Conservation (phyloP, 2,797 vertebrate genomes). For the Lepus oiostolus region DNA sequence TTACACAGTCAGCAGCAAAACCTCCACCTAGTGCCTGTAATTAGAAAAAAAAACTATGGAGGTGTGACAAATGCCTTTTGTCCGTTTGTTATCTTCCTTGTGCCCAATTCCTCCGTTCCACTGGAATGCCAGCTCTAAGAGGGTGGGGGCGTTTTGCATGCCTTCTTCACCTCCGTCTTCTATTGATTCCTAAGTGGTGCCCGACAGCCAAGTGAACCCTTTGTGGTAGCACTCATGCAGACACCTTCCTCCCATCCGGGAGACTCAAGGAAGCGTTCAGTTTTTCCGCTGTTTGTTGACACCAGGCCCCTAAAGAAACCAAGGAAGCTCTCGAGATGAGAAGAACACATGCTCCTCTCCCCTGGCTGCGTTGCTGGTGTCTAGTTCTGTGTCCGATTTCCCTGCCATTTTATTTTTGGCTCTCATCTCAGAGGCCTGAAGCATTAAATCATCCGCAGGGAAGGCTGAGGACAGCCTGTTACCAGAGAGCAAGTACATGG, state of each 20-base stretch:
- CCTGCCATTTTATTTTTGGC: neutral
- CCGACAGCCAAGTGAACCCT: fast-evolving
- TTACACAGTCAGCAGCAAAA: neutral
- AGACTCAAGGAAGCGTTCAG: neutral
- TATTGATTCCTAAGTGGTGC: fast-evolving
- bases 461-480: neutral
- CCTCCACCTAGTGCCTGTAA: neutral
- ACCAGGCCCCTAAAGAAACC: neutral
- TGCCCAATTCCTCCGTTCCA: neutral
- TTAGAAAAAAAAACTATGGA: neutral
- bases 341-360: neutral
- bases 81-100: neutral
- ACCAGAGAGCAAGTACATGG: neutral
- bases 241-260: neutral
- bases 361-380: neutral
- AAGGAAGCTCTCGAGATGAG: neutral
- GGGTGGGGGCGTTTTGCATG: neutral
- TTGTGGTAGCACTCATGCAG: fast-evolving
- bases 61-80: neutral
- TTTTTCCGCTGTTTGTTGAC: neutral
- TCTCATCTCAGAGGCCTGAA: slow-evolving; percentile 17
- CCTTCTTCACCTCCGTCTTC: no score
- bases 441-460: neutral
- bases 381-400: neutral
- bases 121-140: neutral